These are phyloP conservation scores for Acinonyx jubatus DNA, from an alignment of 2,113 vertebrate genomes.

Conservation along the genomic window DNA sequence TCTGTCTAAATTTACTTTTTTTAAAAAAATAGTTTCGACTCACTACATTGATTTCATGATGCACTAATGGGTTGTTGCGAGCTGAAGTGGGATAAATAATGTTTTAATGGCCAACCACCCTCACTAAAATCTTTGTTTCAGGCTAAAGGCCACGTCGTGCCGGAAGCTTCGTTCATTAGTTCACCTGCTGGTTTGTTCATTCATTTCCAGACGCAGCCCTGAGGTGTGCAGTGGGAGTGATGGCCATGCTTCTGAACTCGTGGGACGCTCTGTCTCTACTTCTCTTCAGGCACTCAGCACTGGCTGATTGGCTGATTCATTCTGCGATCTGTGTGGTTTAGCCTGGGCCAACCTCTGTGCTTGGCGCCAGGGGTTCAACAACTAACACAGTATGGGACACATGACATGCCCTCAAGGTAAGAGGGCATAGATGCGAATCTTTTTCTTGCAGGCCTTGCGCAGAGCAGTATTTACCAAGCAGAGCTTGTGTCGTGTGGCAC, in stretches of 20 bases:
- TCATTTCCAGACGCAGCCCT: neutral
- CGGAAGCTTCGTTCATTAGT: neutral
- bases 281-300: neutral
- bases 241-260: neutral
- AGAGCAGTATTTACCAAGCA: neutral
- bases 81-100: neutral
- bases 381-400: neutral
- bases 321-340: neutral
- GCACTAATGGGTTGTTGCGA: neutral
- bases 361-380: neutral
- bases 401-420: neutral
- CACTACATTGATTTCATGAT: neutral
- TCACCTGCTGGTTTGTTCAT: neutral
- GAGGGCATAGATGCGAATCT: neutral
- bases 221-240: neutral
- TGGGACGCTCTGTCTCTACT: neutral
- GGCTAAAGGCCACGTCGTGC: neutral
- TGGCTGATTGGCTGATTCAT: neutral
- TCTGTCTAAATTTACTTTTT: slow-evolving; percentile 12
- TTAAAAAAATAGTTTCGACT: neutral
- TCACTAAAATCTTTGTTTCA: slow-evolving; percentile 14
- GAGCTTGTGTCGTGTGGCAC: neutral
- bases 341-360: neutral
- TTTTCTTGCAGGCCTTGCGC: neutral
- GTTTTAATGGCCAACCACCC: neutral